These are phyloP conservation scores for Nicator chloris DNA, from an alignment of 2,113 vertebrate genomes.

Conservation along the genomic window DNA sequence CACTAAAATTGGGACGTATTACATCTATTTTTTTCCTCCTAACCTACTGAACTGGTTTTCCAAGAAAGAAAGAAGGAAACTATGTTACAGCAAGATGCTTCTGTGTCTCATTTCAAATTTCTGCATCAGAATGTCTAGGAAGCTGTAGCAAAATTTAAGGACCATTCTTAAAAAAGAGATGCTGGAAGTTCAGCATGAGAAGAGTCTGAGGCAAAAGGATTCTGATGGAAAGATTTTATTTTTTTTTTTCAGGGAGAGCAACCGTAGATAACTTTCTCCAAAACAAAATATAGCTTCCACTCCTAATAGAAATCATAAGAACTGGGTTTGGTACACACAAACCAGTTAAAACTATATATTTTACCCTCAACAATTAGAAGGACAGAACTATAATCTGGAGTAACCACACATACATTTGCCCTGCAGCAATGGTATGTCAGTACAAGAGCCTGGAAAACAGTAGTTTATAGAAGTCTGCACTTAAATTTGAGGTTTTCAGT, in stretches of 20 bases:
- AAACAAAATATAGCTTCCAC: neutral
- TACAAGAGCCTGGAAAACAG: conserved; percentile 25
- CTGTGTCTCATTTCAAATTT: neutral
- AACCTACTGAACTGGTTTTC: neutral
- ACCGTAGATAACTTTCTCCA: neutral
- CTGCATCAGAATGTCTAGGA: neutral
- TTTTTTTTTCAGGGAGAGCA: neutral
- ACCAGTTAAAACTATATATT: neutral
- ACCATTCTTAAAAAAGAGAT: neutral
- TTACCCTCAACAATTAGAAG: conserved; percentile 23
- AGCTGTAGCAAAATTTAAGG: neutral
- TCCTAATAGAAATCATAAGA: conserved; percentile 11
- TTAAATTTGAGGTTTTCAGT: conserved; percentile 38
- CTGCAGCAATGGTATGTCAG: conserved; percentile 14
- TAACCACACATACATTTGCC: conserved; percentile 41
- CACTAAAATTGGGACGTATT: neutral
- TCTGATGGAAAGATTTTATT: neutral
- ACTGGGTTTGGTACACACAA: neutral
- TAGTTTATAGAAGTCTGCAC: conserved; percentile 25
- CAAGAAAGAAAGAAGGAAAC: neutral
- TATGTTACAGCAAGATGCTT: neutral
- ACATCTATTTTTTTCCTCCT: neutral
- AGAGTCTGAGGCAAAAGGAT: neutral
- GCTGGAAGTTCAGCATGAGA: neutral
- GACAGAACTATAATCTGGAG: conserved; percentile 36